Evolutionary conservation across 2,113 vertebrate species (phyloP).

Genomic region (Pampusana beccarii): DNA sequence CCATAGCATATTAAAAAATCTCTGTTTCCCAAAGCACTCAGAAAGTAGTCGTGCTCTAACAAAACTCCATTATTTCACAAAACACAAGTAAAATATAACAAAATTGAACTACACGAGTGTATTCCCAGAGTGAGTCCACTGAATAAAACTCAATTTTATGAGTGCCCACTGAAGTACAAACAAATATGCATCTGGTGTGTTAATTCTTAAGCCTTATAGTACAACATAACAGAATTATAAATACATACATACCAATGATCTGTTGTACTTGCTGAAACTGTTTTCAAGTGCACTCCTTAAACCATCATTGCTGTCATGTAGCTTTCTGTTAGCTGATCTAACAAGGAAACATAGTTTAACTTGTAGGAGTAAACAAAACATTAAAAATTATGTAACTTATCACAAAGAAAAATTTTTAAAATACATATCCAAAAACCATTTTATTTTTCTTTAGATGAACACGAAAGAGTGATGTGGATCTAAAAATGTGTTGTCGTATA

Average conservation of each 20-base stretch:
- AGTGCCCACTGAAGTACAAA: neutral
- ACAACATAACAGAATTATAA: neutral
- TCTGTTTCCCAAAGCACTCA: neutral
- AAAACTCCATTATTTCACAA: neutral
- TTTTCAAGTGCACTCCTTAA: slow-evolving; percentile 83
- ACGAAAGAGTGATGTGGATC: neutral
- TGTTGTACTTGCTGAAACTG: slow-evolving; percentile 81
- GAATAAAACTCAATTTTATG: neutral
- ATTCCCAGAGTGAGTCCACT: neutral
- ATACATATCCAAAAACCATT: fast-evolving
- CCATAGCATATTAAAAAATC: neutral
- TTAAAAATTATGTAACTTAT: neutral
- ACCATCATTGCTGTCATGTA: slow-evolving; percentile 89
- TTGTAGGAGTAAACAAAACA: neutral
- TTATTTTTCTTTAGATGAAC: neutral
- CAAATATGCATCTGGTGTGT: neutral
- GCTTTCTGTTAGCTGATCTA: slow-evolving; percentile 86
- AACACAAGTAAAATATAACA: neutral
- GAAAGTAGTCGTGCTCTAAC: neutral
- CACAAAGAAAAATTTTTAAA: neutral
- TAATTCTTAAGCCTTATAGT: neutral
- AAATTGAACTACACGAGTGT: neutral
- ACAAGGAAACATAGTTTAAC: neutral
- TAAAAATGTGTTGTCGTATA: neutral
- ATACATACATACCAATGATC: slow-evolving; percentile 79